Percentiles rank a stretch among this genome's conserved stretches.
Conservation (phyloP, 1,140 invertebrate species). For the Trichogramma pretiosum region DNA sequence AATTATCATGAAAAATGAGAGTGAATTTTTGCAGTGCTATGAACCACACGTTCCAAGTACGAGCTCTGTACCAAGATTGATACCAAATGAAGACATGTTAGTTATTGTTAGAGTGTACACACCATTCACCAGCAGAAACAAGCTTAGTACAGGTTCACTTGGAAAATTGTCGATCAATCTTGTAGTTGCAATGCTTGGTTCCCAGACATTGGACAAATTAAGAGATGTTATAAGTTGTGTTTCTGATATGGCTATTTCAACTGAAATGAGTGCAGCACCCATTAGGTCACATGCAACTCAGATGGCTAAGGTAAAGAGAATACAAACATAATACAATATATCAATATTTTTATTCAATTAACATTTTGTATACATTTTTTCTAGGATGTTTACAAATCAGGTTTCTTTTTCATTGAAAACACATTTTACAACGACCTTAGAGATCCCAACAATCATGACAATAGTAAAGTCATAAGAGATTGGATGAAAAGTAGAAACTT, state of each 20-base stretch:
- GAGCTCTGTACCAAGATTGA: background rate
- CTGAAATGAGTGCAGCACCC: constrained; percentile 55
- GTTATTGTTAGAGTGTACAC: constrained; percentile 11
- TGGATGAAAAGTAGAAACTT: constrained; percentile 53
- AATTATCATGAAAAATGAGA: background rate
- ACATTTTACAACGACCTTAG: constrained; percentile 71
- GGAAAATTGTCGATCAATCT: constrained; percentile 42
- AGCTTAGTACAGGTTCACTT: constrained; percentile 12
- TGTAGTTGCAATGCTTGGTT: constrained; percentile 54
- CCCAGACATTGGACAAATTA: constrained; percentile 54
- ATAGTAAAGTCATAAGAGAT: constrained; percentile 53
- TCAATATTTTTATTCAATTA: background rate
- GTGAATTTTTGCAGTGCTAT: background rate
- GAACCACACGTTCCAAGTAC: background rate
- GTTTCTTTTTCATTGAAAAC: constrained; percentile 70
- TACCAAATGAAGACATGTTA: constrained; percentile 10
- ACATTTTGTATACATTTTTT: constrained; percentile 18
- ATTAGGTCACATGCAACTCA: constrained; percentile 31
- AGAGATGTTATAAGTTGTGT: constrained; percentile 60
- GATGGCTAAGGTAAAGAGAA: constrained; percentile 47
- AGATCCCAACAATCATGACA: constrained; percentile 50
- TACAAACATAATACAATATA: background rate
- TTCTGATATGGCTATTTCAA: constrained; percentile 53
- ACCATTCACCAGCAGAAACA: constrained; percentile 12
- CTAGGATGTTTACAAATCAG: constrained; percentile 55